phyloP scores from a whole-genome alignment of 2,113 vertebrate genomes.

The Takifugu bimaculatus region DNA sequence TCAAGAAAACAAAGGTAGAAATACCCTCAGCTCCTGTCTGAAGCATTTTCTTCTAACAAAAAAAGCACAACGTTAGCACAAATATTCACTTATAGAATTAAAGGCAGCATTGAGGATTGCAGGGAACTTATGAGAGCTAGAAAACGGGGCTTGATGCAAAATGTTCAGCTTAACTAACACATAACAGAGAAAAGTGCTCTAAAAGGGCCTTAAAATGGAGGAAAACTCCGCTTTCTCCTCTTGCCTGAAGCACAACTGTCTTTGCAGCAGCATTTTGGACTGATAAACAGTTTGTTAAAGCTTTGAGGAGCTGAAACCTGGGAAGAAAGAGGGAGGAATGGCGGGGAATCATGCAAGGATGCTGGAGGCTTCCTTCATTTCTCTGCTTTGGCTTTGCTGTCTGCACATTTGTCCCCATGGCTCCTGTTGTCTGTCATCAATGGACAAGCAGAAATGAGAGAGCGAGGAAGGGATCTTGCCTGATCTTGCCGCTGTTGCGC shows the following conservation, averaged over 20 bases:
- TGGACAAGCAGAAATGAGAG: no score
- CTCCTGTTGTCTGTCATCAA: no score
- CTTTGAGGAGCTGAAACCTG: constrained; percentile 5
- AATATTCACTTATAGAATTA: neutral
- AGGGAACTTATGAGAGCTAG: constrained; percentile 7
- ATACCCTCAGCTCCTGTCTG: constrained; percentile 67
- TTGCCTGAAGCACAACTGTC: constrained; percentile 7
- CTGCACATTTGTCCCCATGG: no score
- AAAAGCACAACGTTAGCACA: neutral
- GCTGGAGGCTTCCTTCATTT: neutral
- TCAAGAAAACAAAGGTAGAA: neutral
- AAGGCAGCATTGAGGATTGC: neutral
- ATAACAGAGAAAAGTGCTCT: neutral
- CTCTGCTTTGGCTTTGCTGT: neutral
- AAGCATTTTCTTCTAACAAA: constrained; percentile 1
- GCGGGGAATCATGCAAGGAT: neutral
- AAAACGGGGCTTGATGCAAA: neutral
- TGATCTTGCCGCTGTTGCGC: constrained; percentile 70
- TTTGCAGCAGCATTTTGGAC: neutral
- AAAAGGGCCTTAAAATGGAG: neutral
- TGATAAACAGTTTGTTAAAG: constrained; percentile 1
- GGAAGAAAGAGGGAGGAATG: neutral
- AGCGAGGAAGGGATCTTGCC: constrained; percentile 58
- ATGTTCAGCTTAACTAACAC: constrained; percentile 1
- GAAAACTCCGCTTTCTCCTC: constrained; percentile 4